phyloP scores from a whole-genome alignment of 2,888 invertebrate species.

The Xestobium rufovillosum region DNA sequence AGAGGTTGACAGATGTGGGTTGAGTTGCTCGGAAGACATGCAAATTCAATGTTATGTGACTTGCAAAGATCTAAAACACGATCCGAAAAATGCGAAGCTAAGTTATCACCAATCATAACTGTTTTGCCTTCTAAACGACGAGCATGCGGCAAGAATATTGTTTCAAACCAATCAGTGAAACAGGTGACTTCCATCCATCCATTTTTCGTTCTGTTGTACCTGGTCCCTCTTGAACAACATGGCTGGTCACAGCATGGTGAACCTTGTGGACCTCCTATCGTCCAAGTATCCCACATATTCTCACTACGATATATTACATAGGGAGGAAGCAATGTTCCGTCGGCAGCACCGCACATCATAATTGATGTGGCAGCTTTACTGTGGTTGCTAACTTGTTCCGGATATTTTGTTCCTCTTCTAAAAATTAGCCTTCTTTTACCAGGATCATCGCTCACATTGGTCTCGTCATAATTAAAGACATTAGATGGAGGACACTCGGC shows the following conservation, averaged over 20 bases:
- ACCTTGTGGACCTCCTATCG: conserved; percentile 31
- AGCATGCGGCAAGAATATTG: conserved; percentile 18
- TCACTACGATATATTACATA: conserved; percentile 32
- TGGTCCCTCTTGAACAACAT: conserved; percentile 17
- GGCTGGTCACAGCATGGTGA: conserved; percentile 14
- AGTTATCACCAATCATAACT: conserved; percentile 18
- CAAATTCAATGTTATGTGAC: conserved; percentile 11
- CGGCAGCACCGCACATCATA: conserved; percentile 34
- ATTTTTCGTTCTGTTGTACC: conserved; percentile 12
- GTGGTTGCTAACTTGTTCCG: neutral
- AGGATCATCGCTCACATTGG: conserved; percentile 29
- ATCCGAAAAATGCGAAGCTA: conserved; percentile 16
- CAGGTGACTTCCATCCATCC: conserved; percentile 16
- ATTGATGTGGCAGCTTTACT: conserved; percentile 30
- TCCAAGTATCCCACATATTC: conserved; percentile 9
- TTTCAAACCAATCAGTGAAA: conserved; percentile 20
- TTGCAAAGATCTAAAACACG: conserved; percentile 12
- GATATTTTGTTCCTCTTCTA: conserved; percentile 4
- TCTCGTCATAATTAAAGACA: conserved; percentile 32
- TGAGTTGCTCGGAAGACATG: conserved; percentile 16
- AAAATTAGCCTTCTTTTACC: conserved; percentile 12
- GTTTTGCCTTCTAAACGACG: conserved; percentile 17
- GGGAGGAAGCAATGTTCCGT: conserved; percentile 32
- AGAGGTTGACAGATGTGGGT: conserved; percentile 3
- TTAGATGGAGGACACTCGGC: conserved; percentile 19